phyloP scores from a whole-genome alignment of 2,888 invertebrate genomes.

The Conus canariensis region DNA sequence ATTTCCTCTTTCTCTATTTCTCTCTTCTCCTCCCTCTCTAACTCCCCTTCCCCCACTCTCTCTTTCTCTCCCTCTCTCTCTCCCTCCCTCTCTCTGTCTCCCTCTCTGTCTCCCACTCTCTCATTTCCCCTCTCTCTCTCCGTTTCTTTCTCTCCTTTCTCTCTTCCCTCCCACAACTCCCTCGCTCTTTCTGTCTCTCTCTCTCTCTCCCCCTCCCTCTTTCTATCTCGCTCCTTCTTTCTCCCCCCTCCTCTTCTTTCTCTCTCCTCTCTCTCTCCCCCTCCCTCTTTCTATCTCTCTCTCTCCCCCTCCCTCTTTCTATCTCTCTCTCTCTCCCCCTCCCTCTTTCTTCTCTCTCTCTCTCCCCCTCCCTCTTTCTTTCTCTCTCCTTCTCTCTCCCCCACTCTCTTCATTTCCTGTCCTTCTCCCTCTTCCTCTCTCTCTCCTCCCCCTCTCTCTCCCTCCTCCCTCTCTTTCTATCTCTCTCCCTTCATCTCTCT shows the following conservation, averaged over 20 bases:
- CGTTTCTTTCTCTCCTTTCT: neutral
- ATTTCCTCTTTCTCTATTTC: neutral
- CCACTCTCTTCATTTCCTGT: neutral
- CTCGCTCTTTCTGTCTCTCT: neutral
- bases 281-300: neutral
- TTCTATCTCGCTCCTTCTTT: neutral
- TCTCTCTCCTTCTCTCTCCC: neutral
- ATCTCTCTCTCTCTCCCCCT: neutral
- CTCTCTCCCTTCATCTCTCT: neutral
- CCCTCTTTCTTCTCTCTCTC: neutral
- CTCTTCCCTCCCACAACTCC: neutral
- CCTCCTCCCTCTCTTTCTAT: neutral
- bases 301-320: neutral
- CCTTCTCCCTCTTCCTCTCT: neutral
- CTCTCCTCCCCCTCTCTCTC: neutral
- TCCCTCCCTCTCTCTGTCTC: neutral
- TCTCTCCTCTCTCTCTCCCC: neutral
- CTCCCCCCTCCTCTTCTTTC: neutral
- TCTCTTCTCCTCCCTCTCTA: neutral
- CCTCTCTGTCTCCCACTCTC: conserved; percentile 4
- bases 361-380: neutral
- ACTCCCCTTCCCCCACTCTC: neutral
- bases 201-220: neutral
- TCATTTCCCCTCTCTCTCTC: neutral
- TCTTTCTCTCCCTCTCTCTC: conserved; percentile 6